phyloP scores from a whole-genome alignment of 2,888 invertebrate genomes.

The Hylaea fasciaria region DNA sequence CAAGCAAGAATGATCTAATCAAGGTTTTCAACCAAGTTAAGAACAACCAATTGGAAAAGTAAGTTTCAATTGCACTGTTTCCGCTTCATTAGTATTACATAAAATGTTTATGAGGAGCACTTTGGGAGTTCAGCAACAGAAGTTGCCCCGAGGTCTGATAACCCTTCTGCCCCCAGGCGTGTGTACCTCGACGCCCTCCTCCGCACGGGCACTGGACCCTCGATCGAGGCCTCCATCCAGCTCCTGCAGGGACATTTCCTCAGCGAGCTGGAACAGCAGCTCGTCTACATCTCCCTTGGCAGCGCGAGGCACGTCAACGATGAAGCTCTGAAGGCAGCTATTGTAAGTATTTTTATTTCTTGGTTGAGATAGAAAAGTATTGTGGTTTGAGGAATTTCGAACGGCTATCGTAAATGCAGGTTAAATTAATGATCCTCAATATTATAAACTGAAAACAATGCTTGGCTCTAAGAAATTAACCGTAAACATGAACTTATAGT shows the following conservation, averaged over 20 bases:
- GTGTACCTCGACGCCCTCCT: conserved; percentile 93
- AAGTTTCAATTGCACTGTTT: conserved; percentile 47
- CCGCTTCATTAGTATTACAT: no score
- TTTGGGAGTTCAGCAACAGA: no score
- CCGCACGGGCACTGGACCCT: conserved; percentile 90
- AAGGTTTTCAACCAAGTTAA: conserved; percentile 87
- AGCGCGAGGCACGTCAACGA: conserved; percentile 88
- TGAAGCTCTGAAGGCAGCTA: conserved; percentile 86
- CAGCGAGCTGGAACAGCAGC: conserved; percentile 80
- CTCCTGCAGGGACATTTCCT: conserved; percentile 88
- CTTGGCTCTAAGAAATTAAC: no score
- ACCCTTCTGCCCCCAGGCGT: conserved; percentile 74
- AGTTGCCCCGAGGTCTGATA: no score
- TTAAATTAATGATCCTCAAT: no score
- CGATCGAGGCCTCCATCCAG: conserved; percentile 88
- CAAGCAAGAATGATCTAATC: conserved; percentile 89
- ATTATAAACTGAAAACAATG: no score
- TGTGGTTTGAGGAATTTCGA: neutral
- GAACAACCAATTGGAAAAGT: conserved; percentile 85
- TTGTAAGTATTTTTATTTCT: conserved; percentile 69
- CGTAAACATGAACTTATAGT: no score
- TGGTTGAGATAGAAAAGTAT: neutral
- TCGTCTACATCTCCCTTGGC: conserved; percentile 88
- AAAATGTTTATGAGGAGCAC: no score
- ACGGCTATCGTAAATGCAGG: no score